Evolutionary conservation across 2,797 vertebrate genomes (phyloP), one percentile per base, ranked within the genome.

Genomic region (Platyrinchus mystaceus): DNA sequence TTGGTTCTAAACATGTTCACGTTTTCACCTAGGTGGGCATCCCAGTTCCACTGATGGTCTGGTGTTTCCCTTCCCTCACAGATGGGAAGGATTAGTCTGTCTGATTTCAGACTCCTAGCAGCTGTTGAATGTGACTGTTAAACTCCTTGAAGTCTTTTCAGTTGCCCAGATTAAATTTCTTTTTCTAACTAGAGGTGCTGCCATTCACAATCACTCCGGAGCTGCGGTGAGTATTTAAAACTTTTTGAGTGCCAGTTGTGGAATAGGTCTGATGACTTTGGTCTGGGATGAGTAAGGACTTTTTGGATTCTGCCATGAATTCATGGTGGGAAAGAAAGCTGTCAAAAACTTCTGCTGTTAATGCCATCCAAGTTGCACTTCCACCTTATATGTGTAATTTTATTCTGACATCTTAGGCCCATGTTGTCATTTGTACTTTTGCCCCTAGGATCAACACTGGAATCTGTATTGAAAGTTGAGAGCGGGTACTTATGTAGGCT

Each of bases 401-500:
- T 84, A 66, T 88, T 90, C 50, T 79, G 59, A 73, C 26, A 66
- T 52, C 32, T 84, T 84, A 74, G 80, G 84, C 58, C 58, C 43
- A 71, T 6, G 1, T 85, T 90, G 66, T 58, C 30, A 91, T 90
- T 90, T 94, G 50, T 78, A 69, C 44, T 88, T 86, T 84, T 89
- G 44, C 74, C 67, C 73, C 73, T 78, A 91, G 85, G 63, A 59
- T 73, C 85, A 90, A 59, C 80, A 44, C 16, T 55, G 47, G 36
- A 76, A 73, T 79, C 70, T 69, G n/a, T 69, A 62, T 16, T 84
- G 80, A 52, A 84, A 91, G 55, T 52, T 36, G 32, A 90, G 85
- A 84, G 67, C 13, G 70, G 37, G 28, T 85, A 95, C 94, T 95
- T 94, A 88, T 82, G 83, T 91, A 93, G 88, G 69, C 69, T 95